Percentiles rank a stretch among this genome's conserved stretches.
Evolutionary conservation across 1,140 invertebrate species (phyloP).

Genomic region (Ruditapes philippinarum): DNA sequence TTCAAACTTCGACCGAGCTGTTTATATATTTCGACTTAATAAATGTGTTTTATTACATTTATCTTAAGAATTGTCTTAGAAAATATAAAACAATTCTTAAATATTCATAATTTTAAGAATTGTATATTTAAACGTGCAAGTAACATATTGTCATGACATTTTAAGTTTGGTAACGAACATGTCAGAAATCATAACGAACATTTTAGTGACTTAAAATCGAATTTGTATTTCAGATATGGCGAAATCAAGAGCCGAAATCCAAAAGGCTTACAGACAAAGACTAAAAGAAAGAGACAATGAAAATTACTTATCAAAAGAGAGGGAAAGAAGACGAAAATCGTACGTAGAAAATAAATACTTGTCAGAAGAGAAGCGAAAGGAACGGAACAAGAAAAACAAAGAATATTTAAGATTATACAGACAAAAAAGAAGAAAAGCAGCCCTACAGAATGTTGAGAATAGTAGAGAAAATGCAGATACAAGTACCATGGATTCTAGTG

Average conservation of each 20-base stretch:
- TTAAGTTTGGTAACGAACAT: too few species aligned
- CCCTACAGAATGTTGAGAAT: not conserved
- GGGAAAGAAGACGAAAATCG: constrained; percentile 4
- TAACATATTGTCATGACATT: too few species aligned
- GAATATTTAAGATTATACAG: constrained; percentile 14
- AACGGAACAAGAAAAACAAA: constrained; percentile 42
- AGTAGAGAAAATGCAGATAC: not conserved
- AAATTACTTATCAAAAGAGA: not conserved
- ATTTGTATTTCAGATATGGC: constrained; percentile 24
- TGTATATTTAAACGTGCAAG: too few species aligned
- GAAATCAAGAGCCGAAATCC: constrained; percentile 57
- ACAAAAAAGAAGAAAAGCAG: not conserved
- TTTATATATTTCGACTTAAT: too few species aligned
- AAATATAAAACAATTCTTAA: too few species aligned
- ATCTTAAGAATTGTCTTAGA: too few species aligned
- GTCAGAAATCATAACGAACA: constrained; percentile 50
- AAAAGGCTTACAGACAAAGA: constrained; percentile 50
- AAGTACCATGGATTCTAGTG: not conserved
- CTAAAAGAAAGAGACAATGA: constrained; percentile 42
- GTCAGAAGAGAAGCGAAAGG: not conserved
- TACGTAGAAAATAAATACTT: not conserved
- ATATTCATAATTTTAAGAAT: too few species aligned
- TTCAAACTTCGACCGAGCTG: too few species aligned
- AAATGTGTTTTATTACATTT: too few species aligned
- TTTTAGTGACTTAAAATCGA: not conserved